Percentiles rank a stretch among this genome's conserved stretches.
Conservation (phyloP, 1,140 invertebrate genomes). For the Macrobrachium nipponense region DNA sequence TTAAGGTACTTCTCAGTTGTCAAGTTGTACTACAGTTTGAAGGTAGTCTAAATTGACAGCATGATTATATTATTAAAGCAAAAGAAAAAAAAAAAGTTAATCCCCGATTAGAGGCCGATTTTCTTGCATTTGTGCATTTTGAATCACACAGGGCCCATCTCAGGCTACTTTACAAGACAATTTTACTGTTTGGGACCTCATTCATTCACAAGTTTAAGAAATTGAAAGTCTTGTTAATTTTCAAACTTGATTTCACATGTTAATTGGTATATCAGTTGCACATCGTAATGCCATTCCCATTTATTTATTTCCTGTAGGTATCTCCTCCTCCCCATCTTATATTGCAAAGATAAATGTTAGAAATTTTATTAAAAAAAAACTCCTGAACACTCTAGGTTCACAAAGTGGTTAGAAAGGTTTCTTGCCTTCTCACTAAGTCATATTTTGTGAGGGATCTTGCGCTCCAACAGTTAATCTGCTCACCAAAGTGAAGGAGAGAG, state of each 20-base stretch:
- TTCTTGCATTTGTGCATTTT: too few relatives aligned
- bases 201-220: conserved; percentile 32
- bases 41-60: too few relatives aligned
- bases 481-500: conserved; percentile 52
- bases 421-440: conserved; percentile 41
- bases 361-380: conserved; percentile 46
- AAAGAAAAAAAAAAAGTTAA: too few relatives aligned
- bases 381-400: conserved; percentile 33
- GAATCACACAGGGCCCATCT: too few relatives aligned
- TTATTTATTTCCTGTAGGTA: conserved; percentile 55
- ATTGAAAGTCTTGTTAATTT: conserved; percentile 39
- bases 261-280: conserved; percentile 57
- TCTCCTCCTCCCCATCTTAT: conserved; percentile 38
- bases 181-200: too few relatives aligned
- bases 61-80: too few relatives aligned
- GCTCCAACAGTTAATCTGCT: conserved; percentile 47
- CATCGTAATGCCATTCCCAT: conserved; percentile 58
- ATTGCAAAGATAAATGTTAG: conserved; percentile 55
- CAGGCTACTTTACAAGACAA: too few relatives aligned
- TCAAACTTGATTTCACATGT: conserved; percentile 49
- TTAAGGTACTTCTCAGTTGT: conserved; percentile 38
- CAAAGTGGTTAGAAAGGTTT: conserved; percentile 37
- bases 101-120: too few relatives aligned
- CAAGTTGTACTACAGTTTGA: conserved; percentile 9
- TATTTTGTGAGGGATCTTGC: conserved; percentile 26